Evolutionary conservation across 2,113 vertebrate genomes (phyloP).

Genomic region (Phalacrocorax brasilianus): DNA sequence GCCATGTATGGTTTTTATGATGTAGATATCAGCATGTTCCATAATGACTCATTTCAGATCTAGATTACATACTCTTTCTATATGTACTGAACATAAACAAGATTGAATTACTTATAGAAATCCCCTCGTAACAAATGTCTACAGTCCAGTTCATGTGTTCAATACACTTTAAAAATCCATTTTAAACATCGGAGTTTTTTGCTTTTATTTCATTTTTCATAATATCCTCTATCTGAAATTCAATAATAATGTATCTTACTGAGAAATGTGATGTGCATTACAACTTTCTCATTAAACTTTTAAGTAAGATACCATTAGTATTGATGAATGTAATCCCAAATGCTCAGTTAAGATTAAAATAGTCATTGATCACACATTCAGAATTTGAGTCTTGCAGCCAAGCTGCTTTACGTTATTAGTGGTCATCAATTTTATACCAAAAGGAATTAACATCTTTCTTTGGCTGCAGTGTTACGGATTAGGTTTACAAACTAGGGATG

Average conservation of each 20-base stretch:
- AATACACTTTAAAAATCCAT: not conserved
- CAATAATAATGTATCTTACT: conserved; percentile 17
- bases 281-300: conserved; percentile 48
- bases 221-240: conserved; percentile 6
- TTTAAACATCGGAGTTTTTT: not conserved
- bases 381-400: not conserved
- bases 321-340: conserved; percentile 47
- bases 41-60: not conserved
- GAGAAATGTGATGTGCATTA: conserved; percentile 30
- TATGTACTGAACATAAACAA: not conserved
- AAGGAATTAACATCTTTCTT: not conserved
- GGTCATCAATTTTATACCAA: not conserved
- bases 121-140: not conserved
- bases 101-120: not conserved
- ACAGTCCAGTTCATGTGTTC: not conserved
- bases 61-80: not conserved
- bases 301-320: conserved; percentile 53
- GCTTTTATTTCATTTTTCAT: conserved; percentile 41
- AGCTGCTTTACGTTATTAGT: not conserved
- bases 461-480: not conserved
- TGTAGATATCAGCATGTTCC: not conserved
- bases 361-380: conserved; percentile 37
- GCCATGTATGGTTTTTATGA: not conserved
- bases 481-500: not conserved
- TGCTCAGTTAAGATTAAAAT: conserved; percentile 47